Evolutionary conservation across 2,797 vertebrate genomes (phyloP), one percentile per base, ranked within the genome.

Genomic region (Coregonus sp.): DNA sequence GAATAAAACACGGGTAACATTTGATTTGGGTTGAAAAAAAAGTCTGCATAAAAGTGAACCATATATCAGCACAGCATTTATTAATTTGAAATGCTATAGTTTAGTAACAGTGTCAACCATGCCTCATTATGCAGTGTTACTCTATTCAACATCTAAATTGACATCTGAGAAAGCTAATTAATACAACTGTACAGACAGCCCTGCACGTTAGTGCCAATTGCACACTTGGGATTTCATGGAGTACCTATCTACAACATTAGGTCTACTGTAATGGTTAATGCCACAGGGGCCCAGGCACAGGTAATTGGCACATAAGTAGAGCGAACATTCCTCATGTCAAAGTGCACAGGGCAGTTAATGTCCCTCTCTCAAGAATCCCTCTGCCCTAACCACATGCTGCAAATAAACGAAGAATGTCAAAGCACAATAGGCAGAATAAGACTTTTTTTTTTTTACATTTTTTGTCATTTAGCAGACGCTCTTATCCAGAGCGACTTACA

Each of bases 221-320:
- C 18, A n/a, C 37, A 40, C 37, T 56, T 56, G 18, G 18, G 20
- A 20, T 61, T 20, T 9, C n/a, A 61, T 9, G n/a, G 56, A 66
- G 25, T 63, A 63, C 11, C n/a, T 35, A 52, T 20, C 18, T 29
- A 37, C 15, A 4, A 73, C 7, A 56, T 73, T n/a, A 37, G 18
- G 52, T 63, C 5, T 40, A 37, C 5, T 71, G 31, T 37, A 15
- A 9, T 56, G 12, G 18, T 16, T 67, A 31, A 20, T 25, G 16
- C n/a, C 70, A 37, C 14, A 51, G 59, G 40, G 29, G 29, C 18
- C 18, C 33, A 67, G 74, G 78, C 73, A 84, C 70, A 71, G 11
- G 20, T 54, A 20, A 70, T 67, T 31, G 75, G 12, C 63, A 76
- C 37, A 50, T 65, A 25, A 67, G 59, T n/a, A 6, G 65, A 70